Percentiles rank a stretch among this genome's conserved stretches.
Evolutionary conservation across 2,888 invertebrate genomes (phyloP).

Genomic region (Apodemia mormo): DNA sequence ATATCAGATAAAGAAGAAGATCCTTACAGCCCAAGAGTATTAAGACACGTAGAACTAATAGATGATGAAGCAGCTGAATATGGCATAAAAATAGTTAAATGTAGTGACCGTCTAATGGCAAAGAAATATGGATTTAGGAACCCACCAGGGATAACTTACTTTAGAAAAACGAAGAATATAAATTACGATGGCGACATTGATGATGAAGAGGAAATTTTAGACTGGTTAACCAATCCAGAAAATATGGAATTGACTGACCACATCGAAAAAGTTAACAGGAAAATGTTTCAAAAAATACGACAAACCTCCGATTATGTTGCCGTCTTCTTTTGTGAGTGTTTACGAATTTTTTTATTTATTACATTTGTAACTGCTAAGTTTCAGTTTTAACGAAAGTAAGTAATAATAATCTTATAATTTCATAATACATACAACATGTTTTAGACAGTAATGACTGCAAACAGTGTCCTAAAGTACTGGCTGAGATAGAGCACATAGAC

Average conservation of each 20-base stretch:
- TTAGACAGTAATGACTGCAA: conserved; percentile 97
- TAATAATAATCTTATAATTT: conserved; percentile 32
- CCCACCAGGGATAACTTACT: conserved; percentile 95
- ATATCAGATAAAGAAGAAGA: conserved; percentile 89
- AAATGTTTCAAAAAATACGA: conserved; percentile 96
- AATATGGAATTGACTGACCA: conserved; percentile 97
- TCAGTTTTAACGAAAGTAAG: no score
- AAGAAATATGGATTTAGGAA: conserved; percentile 95
- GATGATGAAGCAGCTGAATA: conserved; percentile 96
- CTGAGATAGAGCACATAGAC: conserved; percentile 95
- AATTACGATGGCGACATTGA: conserved; percentile 97
- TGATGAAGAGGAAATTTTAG: conserved; percentile 93
- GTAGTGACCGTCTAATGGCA: conserved; percentile 93
- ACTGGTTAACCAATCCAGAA: conserved; percentile 95
- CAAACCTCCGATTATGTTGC: conserved; percentile 94
- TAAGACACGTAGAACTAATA: conserved; percentile 93
- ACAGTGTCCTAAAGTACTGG: conserved; percentile 93
- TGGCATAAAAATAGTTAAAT: conserved; percentile 94
- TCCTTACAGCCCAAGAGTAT: conserved; percentile 88
- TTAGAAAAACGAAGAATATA: conserved; percentile 93
- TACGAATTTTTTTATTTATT: not conserved
- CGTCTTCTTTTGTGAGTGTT: conserved; percentile 94
- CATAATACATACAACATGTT: conserved; percentile 77
- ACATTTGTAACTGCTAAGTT: no score
- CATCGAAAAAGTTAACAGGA: conserved; percentile 94